phyloP scores from a whole-genome alignment of 2,888 invertebrate genomes.

The Dasysyrphus albostriatus region DNA sequence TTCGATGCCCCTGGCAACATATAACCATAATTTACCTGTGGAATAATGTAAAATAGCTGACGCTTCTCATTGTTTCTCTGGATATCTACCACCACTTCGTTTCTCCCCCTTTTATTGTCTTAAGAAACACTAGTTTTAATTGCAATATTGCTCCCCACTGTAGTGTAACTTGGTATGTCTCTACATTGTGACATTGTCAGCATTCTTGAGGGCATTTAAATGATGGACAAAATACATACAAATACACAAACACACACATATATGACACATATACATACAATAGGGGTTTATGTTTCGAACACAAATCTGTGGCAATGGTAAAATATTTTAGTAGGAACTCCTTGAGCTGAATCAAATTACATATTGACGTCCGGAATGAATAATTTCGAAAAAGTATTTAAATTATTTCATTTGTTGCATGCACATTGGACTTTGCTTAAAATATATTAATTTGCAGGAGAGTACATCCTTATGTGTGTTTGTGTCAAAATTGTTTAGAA shows the following conservation, averaged over 20 bases:
- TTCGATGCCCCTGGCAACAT: conserved; percentile 1
- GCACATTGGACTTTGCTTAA: not conserved
- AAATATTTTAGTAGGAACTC: conserved; percentile 25
- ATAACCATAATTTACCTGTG: conserved; percentile 40
- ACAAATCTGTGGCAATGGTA: conserved; percentile 10
- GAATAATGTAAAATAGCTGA: conserved; percentile 45
- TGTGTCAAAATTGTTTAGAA: conserved; percentile 5
- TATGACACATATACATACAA: not conserved
- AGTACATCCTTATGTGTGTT: not conserved
- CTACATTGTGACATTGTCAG: conserved; percentile 14
- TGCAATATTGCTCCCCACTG: not conserved
- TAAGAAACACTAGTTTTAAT: conserved; percentile 22
- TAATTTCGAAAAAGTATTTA: conserved; percentile 5
- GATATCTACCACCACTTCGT: not conserved
- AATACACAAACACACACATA: not conserved
- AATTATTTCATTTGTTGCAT: conserved; percentile 6
- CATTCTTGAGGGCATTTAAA: conserved; percentile 28
- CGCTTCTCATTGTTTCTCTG: conserved; percentile 24
- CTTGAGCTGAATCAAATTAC: not conserved
- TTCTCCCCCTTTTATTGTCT: not conserved
- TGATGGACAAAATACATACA: not conserved
- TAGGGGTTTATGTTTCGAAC: not conserved
- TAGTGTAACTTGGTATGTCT: not conserved
- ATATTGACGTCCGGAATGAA: conserved; percentile 1
- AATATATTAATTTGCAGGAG: not conserved